Evolutionary conservation across 2,797 vertebrate genomes (phyloP).

Genomic region (Rachycentron canadum): DNA sequence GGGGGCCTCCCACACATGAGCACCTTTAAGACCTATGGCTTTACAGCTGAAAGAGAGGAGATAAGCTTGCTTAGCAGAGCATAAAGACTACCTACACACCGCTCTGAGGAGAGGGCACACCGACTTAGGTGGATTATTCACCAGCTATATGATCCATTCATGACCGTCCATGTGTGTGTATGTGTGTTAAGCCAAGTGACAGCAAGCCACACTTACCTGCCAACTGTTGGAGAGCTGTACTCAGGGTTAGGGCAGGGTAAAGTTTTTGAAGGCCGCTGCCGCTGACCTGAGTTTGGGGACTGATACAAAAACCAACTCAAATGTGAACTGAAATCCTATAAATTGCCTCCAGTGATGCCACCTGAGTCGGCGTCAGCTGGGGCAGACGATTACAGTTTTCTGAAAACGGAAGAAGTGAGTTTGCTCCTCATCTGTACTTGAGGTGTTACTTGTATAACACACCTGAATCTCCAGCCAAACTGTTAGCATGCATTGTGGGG

Average conservation of each 20-base stretch:
- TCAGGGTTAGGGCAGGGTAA: not conserved
- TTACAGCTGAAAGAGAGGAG: conserved; percentile 60
- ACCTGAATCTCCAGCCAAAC: not conserved
- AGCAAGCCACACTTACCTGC: conserved; percentile 13
- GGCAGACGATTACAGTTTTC: not conserved
- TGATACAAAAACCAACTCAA: not conserved
- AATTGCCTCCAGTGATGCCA: not conserved
- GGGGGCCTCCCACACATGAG: conserved; percentile 36
- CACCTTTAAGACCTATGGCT: conserved; percentile 66
- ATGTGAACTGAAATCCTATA: not conserved
- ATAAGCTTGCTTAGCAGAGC: conserved; percentile 60
- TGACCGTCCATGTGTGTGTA: conserved; percentile 13
- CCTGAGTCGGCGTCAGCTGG: not conserved
- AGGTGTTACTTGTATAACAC: not conserved
- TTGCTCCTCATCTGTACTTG: too few relatives aligned
- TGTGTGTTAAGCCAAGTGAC: conserved; percentile 17
- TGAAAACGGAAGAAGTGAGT: not conserved
- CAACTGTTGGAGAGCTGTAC: not conserved
- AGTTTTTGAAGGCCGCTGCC: not conserved
- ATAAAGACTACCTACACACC: conserved; percentile 53
- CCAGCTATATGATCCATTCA: conserved; percentile 59
- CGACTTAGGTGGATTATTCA: conserved; percentile 59
- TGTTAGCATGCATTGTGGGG: not conserved
- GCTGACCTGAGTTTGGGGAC: not conserved
- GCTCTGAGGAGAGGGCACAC: conserved; percentile 38